Conservation (phyloP, 2,888 invertebrate species). For the Digitonthophagus gazella region DNA sequence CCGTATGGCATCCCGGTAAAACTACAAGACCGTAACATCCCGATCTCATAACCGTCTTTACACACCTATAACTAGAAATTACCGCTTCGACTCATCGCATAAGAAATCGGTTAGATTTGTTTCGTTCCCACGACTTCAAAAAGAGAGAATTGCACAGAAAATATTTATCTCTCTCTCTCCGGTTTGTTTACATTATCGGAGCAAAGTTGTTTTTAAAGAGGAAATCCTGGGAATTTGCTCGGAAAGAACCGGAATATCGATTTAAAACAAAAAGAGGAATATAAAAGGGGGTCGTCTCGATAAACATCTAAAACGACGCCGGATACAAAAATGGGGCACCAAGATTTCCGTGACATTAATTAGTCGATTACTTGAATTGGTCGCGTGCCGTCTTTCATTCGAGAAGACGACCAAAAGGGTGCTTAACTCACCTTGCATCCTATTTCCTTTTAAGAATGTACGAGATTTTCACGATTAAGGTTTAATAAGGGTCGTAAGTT, state of each 20-base stretch:
- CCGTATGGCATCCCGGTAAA: neutral
- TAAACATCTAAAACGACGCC: too few relatives aligned
- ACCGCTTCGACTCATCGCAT: neutral
- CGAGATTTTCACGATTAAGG: neutral
- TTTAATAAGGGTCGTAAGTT: too few relatives aligned
- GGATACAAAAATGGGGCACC: neutral
- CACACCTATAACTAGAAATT: too few relatives aligned
- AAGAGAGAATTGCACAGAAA: neutral
- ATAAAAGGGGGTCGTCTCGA: too few relatives aligned
- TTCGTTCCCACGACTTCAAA: neutral
- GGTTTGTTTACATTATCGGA: too few relatives aligned
- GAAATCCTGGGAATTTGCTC: too few relatives aligned
- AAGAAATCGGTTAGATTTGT: neutral
- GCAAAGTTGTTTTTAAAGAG: too few relatives aligned
- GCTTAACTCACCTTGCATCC: slow-evolving; percentile 14
- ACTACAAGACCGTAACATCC: neutral
- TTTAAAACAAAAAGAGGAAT: too few relatives aligned
- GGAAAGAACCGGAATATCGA: too few relatives aligned
- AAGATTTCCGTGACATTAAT: slow-evolving; percentile 10
- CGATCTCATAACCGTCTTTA: neutral
- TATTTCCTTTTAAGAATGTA: slow-evolving; percentile 2
- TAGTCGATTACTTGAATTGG: neutral
- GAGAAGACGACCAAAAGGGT: slow-evolving; percentile 1
- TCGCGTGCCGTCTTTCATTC: neutral
- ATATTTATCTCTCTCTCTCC: too few relatives aligned